Conservation (phyloP, 2,797 vertebrate species). For the Oophaga sylvatica region DNA sequence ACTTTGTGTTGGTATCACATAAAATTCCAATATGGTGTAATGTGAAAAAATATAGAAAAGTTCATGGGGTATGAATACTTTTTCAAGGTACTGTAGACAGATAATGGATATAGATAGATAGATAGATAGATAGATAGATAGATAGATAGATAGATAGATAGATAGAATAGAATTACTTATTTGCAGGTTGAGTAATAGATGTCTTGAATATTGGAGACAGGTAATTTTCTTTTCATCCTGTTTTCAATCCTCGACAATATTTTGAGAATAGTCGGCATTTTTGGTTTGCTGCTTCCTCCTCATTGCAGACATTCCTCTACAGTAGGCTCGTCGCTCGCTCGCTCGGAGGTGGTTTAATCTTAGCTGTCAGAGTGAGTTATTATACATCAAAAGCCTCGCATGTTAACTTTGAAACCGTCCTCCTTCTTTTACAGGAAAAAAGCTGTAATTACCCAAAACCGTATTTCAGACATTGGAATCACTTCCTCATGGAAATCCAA, state of each 20-base stretch:
- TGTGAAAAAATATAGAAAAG: no score
- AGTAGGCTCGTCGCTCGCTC: background rate
- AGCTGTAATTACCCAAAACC: conserved; percentile 57
- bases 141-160: conserved; percentile 13
- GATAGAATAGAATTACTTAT: background rate
- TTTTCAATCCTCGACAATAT: conserved; percentile 18
- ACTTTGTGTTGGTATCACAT: no score
- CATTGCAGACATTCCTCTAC: conserved; percentile 57
- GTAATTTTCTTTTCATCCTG: conserved; percentile 28
- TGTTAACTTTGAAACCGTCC: conserved; percentile 56
- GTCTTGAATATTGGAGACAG: background rate
- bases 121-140: background rate
- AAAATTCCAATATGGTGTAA: no score
- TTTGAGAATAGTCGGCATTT: conserved; percentile 47
- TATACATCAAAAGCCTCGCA: conserved; percentile 54
- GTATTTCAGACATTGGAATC: conserved; percentile 51
- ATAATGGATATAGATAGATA: no score
- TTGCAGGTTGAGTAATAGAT: background rate
- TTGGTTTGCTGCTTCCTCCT: conserved; percentile 30
- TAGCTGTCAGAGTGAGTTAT: conserved; percentile 54
- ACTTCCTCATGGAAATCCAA: conserved; percentile 57
- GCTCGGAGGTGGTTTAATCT: conserved; percentile 52
- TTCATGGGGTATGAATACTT: no score
- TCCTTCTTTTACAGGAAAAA: conserved; percentile 59
- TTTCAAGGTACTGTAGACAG: background rate